Percentiles rank a stretch among this genome's conserved stretches.
phyloP scores from a whole-genome alignment of 2,888 invertebrate species.

The Thalpophila matura region DNA sequence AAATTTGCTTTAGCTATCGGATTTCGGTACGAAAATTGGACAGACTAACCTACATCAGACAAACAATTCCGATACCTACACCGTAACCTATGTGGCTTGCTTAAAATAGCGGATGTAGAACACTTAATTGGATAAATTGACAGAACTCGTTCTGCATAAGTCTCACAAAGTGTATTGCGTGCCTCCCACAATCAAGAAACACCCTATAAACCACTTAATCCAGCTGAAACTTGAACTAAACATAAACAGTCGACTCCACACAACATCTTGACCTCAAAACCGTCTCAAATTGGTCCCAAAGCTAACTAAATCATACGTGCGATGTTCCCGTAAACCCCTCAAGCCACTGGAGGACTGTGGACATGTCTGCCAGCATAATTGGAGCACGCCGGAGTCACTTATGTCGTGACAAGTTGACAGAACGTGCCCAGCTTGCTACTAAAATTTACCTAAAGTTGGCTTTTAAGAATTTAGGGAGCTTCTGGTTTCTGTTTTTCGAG shows the following conservation, averaged over 20 bases:
- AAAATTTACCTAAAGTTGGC: slow-evolving; percentile 63
- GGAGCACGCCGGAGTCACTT: slow-evolving; percentile 66
- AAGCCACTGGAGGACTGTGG: slow-evolving; percentile 61
- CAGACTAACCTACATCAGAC: too few species aligned
- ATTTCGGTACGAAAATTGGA: too few species aligned
- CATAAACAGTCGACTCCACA: slow-evolving; percentile 49
- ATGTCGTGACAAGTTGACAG: slow-evolving; percentile 66
- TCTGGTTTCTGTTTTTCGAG: slow-evolving; percentile 21
- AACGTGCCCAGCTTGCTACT: slow-evolving; percentile 60
- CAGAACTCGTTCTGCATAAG: slow-evolving; percentile 3
- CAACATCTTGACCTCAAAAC: slow-evolving; percentile 63
- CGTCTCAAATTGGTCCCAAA: slow-evolving; percentile 59
- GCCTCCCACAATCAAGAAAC: slow-evolving; percentile 12
- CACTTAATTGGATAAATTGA: background rate
- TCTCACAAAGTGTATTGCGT: slow-evolving; percentile 15
- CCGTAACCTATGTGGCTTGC: too few species aligned
- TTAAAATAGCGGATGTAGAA: background rate
- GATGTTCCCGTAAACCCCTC: slow-evolving; percentile 61
- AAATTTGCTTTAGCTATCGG: too few species aligned
- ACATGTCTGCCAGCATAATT: slow-evolving; percentile 64
- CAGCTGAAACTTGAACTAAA: slow-evolving; percentile 31
- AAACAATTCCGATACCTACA: too few species aligned
- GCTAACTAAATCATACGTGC: slow-evolving; percentile 66
- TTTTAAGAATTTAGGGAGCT: slow-evolving; percentile 52
- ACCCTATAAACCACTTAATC: slow-evolving; percentile 29